phyloP scores from a whole-genome alignment of 2,113 vertebrate species.

The Electrona antarctica region DNA sequence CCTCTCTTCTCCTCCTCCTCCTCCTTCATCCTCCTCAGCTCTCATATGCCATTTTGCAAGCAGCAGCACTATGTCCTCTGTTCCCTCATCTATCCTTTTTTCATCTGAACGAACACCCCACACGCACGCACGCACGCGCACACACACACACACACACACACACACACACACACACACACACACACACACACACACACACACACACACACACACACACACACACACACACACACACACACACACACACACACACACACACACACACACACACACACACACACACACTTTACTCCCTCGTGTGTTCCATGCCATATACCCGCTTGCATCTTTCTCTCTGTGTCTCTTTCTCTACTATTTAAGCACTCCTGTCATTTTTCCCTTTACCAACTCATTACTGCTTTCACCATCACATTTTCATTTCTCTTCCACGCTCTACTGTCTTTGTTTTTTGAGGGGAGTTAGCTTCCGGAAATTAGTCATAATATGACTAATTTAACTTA shows the following conservation, averaged over 20 bases:
- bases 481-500: no score
- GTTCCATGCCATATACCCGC: neutral
- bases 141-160: no score
- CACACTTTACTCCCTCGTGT: conserved; percentile 22
- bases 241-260: no score
- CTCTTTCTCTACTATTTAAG: neutral
- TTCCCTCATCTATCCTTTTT: conserved; percentile 1
- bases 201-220: no score
- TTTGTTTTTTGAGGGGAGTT: no score
- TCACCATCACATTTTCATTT: conserved; percentile 21
- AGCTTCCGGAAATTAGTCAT: no score
- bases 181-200: no score
- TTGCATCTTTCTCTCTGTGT: neutral
- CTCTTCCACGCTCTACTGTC: neutral
- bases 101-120: neutral
- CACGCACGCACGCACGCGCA: conserved; percentile 1
- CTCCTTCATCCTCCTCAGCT: neutral
- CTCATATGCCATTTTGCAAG: conserved; percentile 10
- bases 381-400: conserved; percentile 35
- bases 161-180: no score
- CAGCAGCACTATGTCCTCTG: neutral
- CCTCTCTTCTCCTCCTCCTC: neutral
- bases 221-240: no score
- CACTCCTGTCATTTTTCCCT: conserved; percentile 4
- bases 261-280: no score